Evolutionary conservation across 2,113 vertebrate genomes (phyloP).

Genomic region (Oxyruncus cristatus): DNA sequence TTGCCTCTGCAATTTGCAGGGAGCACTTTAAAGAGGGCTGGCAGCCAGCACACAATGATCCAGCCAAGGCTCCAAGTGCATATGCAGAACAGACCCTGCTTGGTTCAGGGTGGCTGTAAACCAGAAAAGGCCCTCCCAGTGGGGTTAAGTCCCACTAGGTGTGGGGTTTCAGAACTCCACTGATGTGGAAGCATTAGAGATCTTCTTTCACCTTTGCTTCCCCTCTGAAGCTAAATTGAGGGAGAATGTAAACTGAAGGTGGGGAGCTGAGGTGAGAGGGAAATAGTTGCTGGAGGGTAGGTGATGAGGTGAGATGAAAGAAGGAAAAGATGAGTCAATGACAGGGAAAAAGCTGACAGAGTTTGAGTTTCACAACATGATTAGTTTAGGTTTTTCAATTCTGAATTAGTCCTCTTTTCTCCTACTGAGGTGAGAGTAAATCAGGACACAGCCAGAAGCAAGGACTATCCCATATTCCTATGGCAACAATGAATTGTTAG

Average conservation of each 20-base stretch:
- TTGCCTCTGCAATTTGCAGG: not conserved
- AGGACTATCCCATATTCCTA: not conserved
- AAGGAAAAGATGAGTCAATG: not conserved
- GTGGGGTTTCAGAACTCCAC: not conserved
- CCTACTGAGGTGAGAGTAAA: not conserved
- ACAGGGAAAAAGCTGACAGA: not conserved
- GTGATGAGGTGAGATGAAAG: not conserved
- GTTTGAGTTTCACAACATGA: not conserved
- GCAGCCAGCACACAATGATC: not conserved
- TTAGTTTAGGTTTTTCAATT: not conserved
- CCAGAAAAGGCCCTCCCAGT: not conserved
- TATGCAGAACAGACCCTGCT: not conserved
- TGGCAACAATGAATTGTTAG: not conserved
- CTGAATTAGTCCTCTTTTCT: not conserved
- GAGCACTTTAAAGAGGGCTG: not conserved
- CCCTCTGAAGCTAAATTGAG: not conserved
- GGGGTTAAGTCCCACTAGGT: not conserved
- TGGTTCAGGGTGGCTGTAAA: not conserved
- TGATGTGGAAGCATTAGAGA: not conserved
- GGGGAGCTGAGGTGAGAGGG: not conserved
- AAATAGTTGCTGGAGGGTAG: not conserved
- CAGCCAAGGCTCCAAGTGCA: not conserved
- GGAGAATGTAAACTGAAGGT: not conserved
- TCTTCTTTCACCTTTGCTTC: not conserved
- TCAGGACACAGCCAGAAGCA: not conserved